Evolutionary conservation across 1,140 invertebrate species (phyloP), one percentile per base, ranked within the genome.

Genomic region (Brachionus rotundiformis): DNA sequence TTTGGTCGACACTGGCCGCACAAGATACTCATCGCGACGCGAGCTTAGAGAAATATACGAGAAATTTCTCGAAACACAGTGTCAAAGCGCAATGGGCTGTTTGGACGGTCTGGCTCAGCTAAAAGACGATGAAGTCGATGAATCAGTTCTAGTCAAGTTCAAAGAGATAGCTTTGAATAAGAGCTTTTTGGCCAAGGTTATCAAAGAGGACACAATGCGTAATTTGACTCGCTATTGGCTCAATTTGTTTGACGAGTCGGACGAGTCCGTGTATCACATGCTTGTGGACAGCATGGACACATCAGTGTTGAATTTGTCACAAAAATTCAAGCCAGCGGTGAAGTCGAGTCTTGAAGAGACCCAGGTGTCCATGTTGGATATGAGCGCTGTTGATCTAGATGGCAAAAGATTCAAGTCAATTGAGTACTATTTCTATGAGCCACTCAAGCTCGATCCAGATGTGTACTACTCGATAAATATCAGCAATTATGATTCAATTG

Each of bases 201-300:
- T 79, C 2, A 54, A 79, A 63, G 11, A 16, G 11, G 47, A 79
- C 16, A 19, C 6, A 36, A 13, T 23, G 0, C 54, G 36, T 16
- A 25, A 77, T 11, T 25, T 59, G 73, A 13, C 11, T n/a, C 19
- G 29, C 3, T 79, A 59, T 39, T 33, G 31, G 16, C 11, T 79
- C 16, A 79, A 79, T 41, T 79, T 79, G 36, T 79, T 79, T 27
- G 59, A 79, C 25, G 76, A 79, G n/a, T 39, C 25, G 23, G 10
- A 10, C 36, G 76, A 79, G 33, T 79, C 76, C 23, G 76, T 79
- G 1, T 79, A 79, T 13, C 31, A 41, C 36, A 33, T 79, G 29
- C 13, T 79, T 7, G 59, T 63, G 8, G 31, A 79, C 8, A 63
- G 54, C 19, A 31, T 59, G n/a, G 36, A 79, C 47, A 79, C 10